These are phyloP conservation scores for Tachysurus fulvidraco DNA, from an alignment of 2,113 vertebrate species.

Conservation along the genomic window DNA sequence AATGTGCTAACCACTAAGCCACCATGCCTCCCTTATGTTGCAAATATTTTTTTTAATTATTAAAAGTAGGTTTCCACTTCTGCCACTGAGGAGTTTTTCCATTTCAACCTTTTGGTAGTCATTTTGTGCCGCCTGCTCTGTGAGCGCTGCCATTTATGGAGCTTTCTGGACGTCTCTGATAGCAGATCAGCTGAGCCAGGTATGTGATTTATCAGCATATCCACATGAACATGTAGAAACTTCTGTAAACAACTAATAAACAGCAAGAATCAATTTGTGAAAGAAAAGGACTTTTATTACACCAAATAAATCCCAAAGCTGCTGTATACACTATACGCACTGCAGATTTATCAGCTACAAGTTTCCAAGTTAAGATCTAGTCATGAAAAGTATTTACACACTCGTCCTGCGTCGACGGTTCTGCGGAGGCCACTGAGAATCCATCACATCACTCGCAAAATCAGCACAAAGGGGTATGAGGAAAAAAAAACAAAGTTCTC, in stretches of 20 bases:
- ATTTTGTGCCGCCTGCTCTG: not conserved
- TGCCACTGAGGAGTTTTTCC: not conserved
- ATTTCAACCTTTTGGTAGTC: not conserved
- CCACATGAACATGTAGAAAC: not conserved
- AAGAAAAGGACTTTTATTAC: slow-evolving; percentile 59
- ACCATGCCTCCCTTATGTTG: no score
- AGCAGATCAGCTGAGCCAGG: not conserved
- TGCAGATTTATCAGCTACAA: slow-evolving; percentile 52
- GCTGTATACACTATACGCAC: slow-evolving; percentile 3
- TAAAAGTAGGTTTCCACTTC: not conserved
- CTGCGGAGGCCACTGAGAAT: not conserved
- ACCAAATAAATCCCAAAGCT: slow-evolving; percentile 48
- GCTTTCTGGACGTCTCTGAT: not conserved
- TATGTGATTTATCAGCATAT: not conserved
- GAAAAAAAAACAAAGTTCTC: not conserved
- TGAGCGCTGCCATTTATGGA: not conserved
- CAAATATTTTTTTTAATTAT: no score
- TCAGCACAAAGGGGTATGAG: not conserved
- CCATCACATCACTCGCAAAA: not conserved
- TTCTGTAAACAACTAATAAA: not conserved
- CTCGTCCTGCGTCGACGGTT: not conserved
- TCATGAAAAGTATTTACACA: slow-evolving; percentile 54
- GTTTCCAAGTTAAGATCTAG: slow-evolving; percentile 23
- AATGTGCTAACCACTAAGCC: no score
- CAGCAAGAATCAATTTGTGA: not conserved